phyloP scores from a whole-genome alignment of 1,140 invertebrate species.

The Anthonomus grandis region DNA sequence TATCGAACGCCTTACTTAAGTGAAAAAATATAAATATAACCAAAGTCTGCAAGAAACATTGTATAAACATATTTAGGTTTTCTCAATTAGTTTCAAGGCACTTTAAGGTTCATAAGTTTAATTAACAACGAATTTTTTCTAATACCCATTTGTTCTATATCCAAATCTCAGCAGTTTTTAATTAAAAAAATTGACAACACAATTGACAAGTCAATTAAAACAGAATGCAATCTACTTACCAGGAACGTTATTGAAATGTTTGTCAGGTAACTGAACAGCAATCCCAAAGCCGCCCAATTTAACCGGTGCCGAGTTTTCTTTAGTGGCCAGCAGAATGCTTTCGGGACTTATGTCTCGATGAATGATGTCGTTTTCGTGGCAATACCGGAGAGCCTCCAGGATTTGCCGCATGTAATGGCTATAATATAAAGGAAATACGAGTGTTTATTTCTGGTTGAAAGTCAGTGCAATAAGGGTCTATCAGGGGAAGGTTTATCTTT shows the following conservation, averaged over 20 bases:
- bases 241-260: constrained; percentile 68
- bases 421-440: constrained; percentile 42
- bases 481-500: background rate
- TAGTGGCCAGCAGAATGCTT: constrained; percentile 88
- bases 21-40: no score
- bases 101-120: no score
- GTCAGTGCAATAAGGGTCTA: background rate
- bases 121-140: no score
- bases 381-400: constrained; percentile 90
- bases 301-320: constrained; percentile 96
- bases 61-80: no score
- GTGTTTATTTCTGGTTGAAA: constrained; percentile 1
- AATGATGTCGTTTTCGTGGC: constrained; percentile 96
- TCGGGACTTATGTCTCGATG: constrained; percentile 95
- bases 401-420: constrained; percentile 99
- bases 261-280: constrained; percentile 84
- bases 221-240: constrained; percentile 31
- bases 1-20: no score
- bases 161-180: background rate
- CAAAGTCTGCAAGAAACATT: no score
- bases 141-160: constrained; percentile 4
- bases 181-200: background rate
- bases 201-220: background rate
- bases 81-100: no score
- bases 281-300: constrained; percentile 98